phyloP scores from a whole-genome alignment of 1,140 invertebrate genomes.

The Zaprionus gabonicus region DNA sequence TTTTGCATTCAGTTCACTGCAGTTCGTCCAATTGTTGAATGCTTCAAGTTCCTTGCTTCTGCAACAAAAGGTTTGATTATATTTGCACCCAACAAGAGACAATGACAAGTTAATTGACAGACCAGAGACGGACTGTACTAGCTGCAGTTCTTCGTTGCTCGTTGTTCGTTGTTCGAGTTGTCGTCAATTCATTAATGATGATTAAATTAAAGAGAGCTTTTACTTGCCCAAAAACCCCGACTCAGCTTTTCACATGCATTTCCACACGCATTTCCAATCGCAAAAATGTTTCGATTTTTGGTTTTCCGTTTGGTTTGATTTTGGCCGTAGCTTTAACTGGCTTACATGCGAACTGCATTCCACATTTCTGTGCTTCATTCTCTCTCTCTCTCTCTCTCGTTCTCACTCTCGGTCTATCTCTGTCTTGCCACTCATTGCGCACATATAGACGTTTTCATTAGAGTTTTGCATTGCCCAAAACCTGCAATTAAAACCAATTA shows the following conservation, averaged over 20 bases:
- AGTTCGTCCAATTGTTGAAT: constrained; percentile 50
- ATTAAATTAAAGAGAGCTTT: constrained; percentile 58
- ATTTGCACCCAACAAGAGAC: constrained; percentile 51
- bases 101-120: constrained; percentile 69
- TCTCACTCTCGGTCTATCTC: not conserved
- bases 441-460: constrained; percentile 41
- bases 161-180: constrained; percentile 3
- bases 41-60: constrained; percentile 26
- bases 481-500: constrained; percentile 37
- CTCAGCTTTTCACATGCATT: not conserved
- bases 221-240: not conserved
- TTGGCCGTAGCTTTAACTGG: constrained; percentile 64
- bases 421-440: constrained; percentile 11
- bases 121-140: constrained; percentile 3
- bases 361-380: not conserved
- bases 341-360: constrained; percentile 43
- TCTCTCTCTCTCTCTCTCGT: not conserved
- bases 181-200: constrained; percentile 39
- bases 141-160: not conserved
- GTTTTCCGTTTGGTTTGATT: constrained; percentile 64
- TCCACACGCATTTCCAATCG: constrained; percentile 45
- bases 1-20: constrained; percentile 36
- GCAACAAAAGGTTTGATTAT: constrained; percentile 15
- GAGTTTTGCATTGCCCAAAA: constrained; percentile 18
- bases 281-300: constrained; percentile 59